Percentiles rank a stretch among this genome's conserved stretches.
These are phyloP conservation scores for Ennomos erosarius DNA, from an alignment of 2,888 invertebrate genomes.

Conservation along the genomic window DNA sequence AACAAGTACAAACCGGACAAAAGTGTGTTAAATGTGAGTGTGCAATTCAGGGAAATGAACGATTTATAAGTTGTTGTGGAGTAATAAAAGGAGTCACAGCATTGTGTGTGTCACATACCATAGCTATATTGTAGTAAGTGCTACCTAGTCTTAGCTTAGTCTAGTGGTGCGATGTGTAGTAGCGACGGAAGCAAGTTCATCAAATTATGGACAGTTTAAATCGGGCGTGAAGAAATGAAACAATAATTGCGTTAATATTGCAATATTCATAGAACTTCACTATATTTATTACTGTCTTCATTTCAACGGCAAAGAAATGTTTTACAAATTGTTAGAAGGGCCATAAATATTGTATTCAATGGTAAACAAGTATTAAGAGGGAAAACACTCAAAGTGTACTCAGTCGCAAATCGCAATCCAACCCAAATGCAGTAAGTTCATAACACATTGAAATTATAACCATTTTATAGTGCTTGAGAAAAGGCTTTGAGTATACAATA, in stretches of 20 bases:
- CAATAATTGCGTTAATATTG: slow-evolving; percentile 1
- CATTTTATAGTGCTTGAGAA: too few relatives aligned
- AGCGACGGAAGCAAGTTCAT: slow-evolving; percentile 65
- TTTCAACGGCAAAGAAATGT: too few relatives aligned
- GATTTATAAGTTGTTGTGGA: slow-evolving; percentile 25
- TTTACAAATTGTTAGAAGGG: too few relatives aligned
- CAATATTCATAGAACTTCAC: too few relatives aligned
- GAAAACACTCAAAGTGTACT: too few relatives aligned
- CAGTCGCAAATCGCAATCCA: too few relatives aligned
- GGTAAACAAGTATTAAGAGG: too few relatives aligned
- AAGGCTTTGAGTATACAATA: too few relatives aligned
- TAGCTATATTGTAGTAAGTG: slow-evolving; percentile 40
- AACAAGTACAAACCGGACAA: slow-evolving; percentile 30
- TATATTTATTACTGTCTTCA: too few relatives aligned
- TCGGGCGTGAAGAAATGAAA: slow-evolving; percentile 46
- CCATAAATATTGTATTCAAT: too few relatives aligned
- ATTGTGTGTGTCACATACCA: slow-evolving; percentile 44
- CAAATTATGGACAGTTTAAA: slow-evolving; percentile 49
- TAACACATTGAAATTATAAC: too few relatives aligned
- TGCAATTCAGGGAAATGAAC: slow-evolving; percentile 34
- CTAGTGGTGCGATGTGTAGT: slow-evolving; percentile 21
- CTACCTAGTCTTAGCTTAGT: slow-evolving; percentile 32
- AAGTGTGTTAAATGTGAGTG: slow-evolving; percentile 38
- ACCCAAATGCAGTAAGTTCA: too few relatives aligned
- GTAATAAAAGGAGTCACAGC: slow-evolving; percentile 35